A percentile compares a stretch with the other conserved stretches of the same genome.
Conservation (phyloP, 2,797 vertebrate species). For the Erithacus rubecula region DNA sequence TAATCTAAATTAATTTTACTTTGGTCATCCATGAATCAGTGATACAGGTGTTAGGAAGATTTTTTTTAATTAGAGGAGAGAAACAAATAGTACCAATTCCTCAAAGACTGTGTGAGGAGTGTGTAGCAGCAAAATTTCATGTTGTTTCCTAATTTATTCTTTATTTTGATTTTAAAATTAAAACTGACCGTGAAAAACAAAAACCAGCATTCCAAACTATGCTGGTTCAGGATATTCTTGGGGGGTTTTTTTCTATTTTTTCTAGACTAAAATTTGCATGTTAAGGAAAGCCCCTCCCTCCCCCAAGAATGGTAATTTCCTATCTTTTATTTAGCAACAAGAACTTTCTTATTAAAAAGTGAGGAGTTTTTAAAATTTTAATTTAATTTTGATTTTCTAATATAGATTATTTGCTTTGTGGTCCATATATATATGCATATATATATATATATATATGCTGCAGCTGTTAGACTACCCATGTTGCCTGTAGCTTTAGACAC, state of each 20-base stretch:
- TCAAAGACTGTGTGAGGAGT: neutral
- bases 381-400: neutral
- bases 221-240: neutral
- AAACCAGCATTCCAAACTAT: neutral
- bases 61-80: neutral
- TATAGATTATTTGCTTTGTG: neutral
- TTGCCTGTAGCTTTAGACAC: neutral
- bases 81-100: neutral
- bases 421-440: neutral
- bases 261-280: neutral
- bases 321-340: neutral
- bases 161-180: neutral
- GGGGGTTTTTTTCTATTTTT: neutral
- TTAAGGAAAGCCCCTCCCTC: neutral
- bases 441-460: neutral
- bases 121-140: neutral
- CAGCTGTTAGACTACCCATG: neutral
- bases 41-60: neutral
- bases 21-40: neutral
- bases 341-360: neutral
- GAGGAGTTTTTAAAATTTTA: accelerated
- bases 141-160: neutral
- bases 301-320: neutral
- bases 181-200: neutral
- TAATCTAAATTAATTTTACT: neutral